Percentiles rank a stretch among this genome's conserved stretches.
Evolutionary conservation across 2,113 vertebrate species (phyloP).

Genomic region (Hemiprocne comata): DNA sequence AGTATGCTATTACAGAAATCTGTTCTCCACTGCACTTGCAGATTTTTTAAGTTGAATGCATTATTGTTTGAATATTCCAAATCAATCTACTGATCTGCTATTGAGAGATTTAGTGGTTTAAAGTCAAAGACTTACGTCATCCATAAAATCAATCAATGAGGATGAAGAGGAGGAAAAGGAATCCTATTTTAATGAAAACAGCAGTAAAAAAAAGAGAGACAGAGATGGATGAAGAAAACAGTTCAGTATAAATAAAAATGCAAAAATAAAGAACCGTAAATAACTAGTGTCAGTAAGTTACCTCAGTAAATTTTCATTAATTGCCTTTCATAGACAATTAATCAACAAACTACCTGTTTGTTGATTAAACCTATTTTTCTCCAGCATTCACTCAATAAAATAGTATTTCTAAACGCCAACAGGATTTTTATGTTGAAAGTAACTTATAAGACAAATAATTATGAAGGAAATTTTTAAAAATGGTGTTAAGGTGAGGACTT

Average conservation of each 20-base stretch:
- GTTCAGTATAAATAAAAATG: conserved; percentile 73
- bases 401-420: neutral
- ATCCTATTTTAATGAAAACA: conserved; percentile 88
- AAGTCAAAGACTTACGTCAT: conserved; percentile 91
- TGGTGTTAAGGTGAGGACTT: neutral
- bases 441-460: neutral
- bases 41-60: conserved; percentile 67
- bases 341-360: neutral
- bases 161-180: conserved; percentile 94
- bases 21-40: neutral
- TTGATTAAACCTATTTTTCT: neutral
- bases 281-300: conserved; percentile 61
- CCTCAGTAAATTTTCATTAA: conserved; percentile 31
- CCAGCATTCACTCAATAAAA: conserved; percentile 11
- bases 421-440: neutral
- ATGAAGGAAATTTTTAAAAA: neutral
- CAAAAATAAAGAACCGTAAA: conserved; percentile 72
- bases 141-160: conserved; percentile 98
- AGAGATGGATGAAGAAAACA: conserved; percentile 76
- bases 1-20: neutral
- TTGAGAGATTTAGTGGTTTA: conserved; percentile 73
- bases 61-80: conserved; percentile 64
- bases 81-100: conserved; percentile 66
- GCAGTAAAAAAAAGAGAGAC: conserved; percentile 80
- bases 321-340: conserved; percentile 45